Conservation (phyloP, 2,797 vertebrate species). For the Clamator glandarius region DNA sequence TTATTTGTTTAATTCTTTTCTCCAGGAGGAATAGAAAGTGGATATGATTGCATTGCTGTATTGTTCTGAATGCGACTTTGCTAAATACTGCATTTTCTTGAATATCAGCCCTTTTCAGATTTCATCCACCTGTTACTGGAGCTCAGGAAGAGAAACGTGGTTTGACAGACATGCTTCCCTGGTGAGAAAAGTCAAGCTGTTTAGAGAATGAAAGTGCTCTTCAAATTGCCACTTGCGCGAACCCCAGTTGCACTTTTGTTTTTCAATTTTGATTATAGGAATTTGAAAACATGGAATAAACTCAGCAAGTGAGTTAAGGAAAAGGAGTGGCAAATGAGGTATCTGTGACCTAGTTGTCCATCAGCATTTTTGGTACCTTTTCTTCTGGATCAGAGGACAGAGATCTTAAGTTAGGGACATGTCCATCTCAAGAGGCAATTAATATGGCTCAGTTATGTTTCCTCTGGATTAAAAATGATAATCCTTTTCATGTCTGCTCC, state of each 20-base stretch:
- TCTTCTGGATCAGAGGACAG: background rate
- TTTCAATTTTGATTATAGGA: constrained; percentile 41
- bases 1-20: background rate
- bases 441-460: background rate
- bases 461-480: background rate
- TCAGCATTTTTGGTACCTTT: background rate
- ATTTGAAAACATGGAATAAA: constrained; percentile 40
- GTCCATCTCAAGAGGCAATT: background rate
- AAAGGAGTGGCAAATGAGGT: background rate
- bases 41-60: background rate
- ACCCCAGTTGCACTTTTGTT: constrained; percentile 1
- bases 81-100: background rate
- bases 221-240: constrained; percentile 30
- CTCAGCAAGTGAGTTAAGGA: constrained; percentile 20
- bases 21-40: background rate
- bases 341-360: background rate
- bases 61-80: background rate
- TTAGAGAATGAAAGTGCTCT: constrained; percentile 26
- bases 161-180: background rate
- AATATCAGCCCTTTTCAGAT: background rate
- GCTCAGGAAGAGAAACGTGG: background rate
- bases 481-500: background rate
- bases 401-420: background rate
- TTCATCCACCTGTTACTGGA: background rate
- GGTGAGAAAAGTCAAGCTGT: constrained; percentile 19